Evolutionary conservation across 2,888 invertebrate genomes (phyloP).

Genomic region (Nemoura dubitans): DNA sequence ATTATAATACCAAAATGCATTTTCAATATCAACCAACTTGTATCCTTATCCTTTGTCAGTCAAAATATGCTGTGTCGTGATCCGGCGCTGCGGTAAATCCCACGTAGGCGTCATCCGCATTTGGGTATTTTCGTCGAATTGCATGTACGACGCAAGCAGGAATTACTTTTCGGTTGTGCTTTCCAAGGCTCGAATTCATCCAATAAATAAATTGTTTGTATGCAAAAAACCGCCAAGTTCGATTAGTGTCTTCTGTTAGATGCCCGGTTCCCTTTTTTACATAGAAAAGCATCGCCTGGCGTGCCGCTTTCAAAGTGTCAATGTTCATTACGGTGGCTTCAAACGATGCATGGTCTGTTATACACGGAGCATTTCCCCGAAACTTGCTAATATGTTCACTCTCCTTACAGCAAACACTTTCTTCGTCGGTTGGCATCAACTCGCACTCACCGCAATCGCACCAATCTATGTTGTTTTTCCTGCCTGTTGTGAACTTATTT

Average conservation of each 20-base stretch:
- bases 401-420: neutral
- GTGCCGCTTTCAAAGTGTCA: slow-evolving; percentile 16
- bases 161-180: too few species aligned
- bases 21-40: neutral
- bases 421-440: too few species aligned
- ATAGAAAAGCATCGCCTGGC: neutral
- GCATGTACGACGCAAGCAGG: too few species aligned
- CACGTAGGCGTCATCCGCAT: too few species aligned
- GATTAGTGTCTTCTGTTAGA: neutral
- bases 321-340: too few species aligned
- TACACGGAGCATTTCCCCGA: slow-evolving; percentile 2
- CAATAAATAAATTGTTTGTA: slow-evolving; percentile 27
- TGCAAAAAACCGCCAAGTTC: slow-evolving; percentile 16
- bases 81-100: too few species aligned
- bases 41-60: slow-evolving; percentile 1
- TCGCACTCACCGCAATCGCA: too few species aligned
- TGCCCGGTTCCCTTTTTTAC: neutral
- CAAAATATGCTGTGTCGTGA: neutral
- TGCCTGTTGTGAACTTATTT: neutral
- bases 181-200: neutral
- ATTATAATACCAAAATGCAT: too few species aligned
- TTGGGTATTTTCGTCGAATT: too few species aligned
- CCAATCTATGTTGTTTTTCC: too few species aligned
- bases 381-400: neutral
- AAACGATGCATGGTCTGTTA: too few species aligned